Base-by-base conservation (phyloP, 2,888 invertebrate species). In the Mesopsocus fuscifrons region DNA sequence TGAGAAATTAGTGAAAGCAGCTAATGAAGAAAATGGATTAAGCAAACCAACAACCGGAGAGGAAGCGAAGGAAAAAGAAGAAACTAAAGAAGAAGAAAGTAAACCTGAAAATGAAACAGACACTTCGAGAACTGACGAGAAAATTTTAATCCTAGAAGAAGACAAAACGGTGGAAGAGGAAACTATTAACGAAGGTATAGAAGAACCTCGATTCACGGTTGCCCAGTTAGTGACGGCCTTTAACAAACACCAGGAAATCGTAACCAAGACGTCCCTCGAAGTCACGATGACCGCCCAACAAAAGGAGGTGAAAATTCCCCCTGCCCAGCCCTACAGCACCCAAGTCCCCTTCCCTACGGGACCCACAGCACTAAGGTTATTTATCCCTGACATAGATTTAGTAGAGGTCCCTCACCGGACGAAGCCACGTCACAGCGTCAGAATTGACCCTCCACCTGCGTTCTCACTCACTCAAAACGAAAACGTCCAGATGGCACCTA, bases 151-250 rank as follows among this genome's bases (percentile, higher is more conserved):
- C 9, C 4, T 22, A 22, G n/a, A 41, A 11, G 23, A 41, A 41
- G 15, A 11, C 26, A 23, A 23, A 20, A 13, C 31, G 26, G 11
- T 6, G 11, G 8, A 26, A 26, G 26, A 26, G 26, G 26, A 8
- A 11, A 11, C 26, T 11, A 11, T 26, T 11, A 11, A 26, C 6
- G 26, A 26, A 11, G 26, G 26, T 26, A 11, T 26, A 9, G 63
- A 63, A 2, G 65, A 65, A 47, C 64, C 64, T 0, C 60, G 63
- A 41, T 65, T 60, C 49, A 60, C 63, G 0, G 65, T 65, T 1
- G 62, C 64, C 3, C 65, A 65, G 46, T 49, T 65, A 9, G 59
- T 65, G 2, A 61, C 63, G 2, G 65, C 65, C 4, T 65, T 64
- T 49, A 64, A 65, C 49, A 60, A 59, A 30, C 64, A 65, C 45